Percentiles rank a stretch among this genome's conserved stretches.
phyloP scores from a whole-genome alignment of 2,797 vertebrate genomes.

The Rhodeus uyekii region DNA sequence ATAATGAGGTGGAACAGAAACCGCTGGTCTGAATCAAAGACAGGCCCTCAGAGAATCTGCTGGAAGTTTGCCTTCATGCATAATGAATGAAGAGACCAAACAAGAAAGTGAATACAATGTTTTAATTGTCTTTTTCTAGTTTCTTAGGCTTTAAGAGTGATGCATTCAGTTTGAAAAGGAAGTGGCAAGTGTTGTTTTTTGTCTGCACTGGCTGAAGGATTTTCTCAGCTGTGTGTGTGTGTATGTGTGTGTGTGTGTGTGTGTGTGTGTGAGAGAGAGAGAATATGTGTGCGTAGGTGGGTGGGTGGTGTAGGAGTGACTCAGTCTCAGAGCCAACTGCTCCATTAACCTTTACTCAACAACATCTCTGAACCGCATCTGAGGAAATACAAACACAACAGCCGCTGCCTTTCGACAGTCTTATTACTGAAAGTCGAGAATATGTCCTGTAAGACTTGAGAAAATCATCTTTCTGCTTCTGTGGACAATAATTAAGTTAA shows the following conservation, averaged over 20 bases:
- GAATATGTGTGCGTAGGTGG: neutral
- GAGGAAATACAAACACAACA: neutral
- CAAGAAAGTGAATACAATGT: neutral
- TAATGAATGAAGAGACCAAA: slow-evolving; percentile 5
- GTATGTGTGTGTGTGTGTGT: neutral
- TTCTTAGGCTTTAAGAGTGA: neutral
- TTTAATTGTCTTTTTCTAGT: neutral
- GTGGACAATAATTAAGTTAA: neutral
- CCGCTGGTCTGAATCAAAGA: neutral
- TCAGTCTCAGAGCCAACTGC: slow-evolving; percentile 14
- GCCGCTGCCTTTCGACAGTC: neutral
- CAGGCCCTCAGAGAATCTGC: neutral
- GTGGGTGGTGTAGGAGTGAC: slow-evolving; percentile 18
- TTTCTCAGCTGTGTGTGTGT: neutral
- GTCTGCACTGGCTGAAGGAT: neutral
- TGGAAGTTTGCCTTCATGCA: neutral
- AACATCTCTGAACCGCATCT: neutral
- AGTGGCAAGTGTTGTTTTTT: neutral
- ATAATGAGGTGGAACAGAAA: slow-evolving; percentile 17
- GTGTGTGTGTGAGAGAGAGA: neutral
- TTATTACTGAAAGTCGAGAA: neutral
- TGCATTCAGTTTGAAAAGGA: slow-evolving; percentile 11
- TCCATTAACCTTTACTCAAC: slow-evolving; percentile 30
- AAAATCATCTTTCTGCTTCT: neutral
- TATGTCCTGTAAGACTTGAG: neutral